phyloP scores from a whole-genome alignment of 2,797 vertebrate species.

The Betta splendens region DNA sequence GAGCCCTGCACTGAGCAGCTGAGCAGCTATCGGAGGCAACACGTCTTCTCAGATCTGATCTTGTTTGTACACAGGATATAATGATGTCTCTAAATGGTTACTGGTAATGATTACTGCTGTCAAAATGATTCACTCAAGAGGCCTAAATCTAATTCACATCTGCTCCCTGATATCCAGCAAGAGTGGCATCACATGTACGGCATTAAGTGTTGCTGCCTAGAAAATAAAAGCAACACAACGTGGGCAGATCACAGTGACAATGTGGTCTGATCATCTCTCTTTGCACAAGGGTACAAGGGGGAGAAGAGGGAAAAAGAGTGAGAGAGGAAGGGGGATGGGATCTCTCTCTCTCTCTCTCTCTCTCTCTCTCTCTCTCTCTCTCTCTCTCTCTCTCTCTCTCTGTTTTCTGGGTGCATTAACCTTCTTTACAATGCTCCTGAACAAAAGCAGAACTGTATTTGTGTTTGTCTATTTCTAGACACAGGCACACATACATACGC shows the following conservation, averaged over 20 bases:
- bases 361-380: conserved; percentile 36
- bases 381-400: conserved; percentile 21
- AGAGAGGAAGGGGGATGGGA: conserved; percentile 33
- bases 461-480: conserved; percentile 1
- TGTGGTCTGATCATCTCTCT: conserved; percentile 59
- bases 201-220: conserved; percentile 29
- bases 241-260: conserved; percentile 57
- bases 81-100: neutral
- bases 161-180: neutral
- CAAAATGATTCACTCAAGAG: neutral
- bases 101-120: neutral
- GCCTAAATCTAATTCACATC: neutral
- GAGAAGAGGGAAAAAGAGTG: conserved; percentile 6
- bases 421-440: conserved; percentile 57
- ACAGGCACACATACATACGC: conserved; percentile 4
- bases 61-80: neutral
- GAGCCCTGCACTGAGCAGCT: neutral
- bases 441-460: conserved; percentile 65
- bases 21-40: neutral
- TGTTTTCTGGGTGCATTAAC: conserved; percentile 67
- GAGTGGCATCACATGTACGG: conserved; percentile 11
- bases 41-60: neutral
- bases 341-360: conserved; percentile 35
- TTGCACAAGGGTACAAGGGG: conserved; percentile 18
- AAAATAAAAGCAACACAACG: conserved; percentile 16